Base-by-base conservation (phyloP, 2,797 vertebrate species). In the Remorina albescens region DNA sequence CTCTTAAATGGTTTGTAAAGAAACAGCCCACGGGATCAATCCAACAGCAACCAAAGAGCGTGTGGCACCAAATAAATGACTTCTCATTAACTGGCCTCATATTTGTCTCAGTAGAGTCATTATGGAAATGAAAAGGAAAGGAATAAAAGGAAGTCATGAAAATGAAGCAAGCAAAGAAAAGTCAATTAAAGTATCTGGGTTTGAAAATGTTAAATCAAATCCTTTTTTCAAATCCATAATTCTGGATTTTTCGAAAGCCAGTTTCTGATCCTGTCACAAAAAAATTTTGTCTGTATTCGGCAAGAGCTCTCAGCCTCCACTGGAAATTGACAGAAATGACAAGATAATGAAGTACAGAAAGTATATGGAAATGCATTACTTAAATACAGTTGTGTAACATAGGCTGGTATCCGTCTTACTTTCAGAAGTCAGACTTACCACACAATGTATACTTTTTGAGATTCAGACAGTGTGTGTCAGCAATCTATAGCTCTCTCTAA, bases 51-150 rank as follows among this genome's bases (percentile, higher is more conserved):
- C 47, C 67, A 76, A 61, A 79, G 67, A 69, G 44, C 46, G 73
- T 81, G 61, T 82, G 65, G 83, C 82, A 78, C 81, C 59, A 69
- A 64, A 71, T 59, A 78, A 59, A 76, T 81, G 82, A 81, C 76
- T 86, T 91, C 87, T 85, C 55, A 77, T 67, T 66, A 84, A 18
- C 78, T 21, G 65, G 4, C 63, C 41, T 66, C 49, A 61, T 76
- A 54, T 67, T 73, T 70, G 65, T 67, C 64, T 82, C 41, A 53
- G 54, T 69, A 25, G 37, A 61, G 67, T 47, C 74, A 74, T 50
- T 30, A 30, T 30, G 30, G 6, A n/a, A n/a, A 50, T 66, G 62
- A 63, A 55, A 80, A 78, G 34, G 44, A 51, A 1, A 53, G 25
- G 54, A 62, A 44, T 23, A 26, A 8, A 47, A 41, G 36, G 21